Conservation (phyloP, 2,888 invertebrate genomes). For the Anoplius nigerrimus region DNA sequence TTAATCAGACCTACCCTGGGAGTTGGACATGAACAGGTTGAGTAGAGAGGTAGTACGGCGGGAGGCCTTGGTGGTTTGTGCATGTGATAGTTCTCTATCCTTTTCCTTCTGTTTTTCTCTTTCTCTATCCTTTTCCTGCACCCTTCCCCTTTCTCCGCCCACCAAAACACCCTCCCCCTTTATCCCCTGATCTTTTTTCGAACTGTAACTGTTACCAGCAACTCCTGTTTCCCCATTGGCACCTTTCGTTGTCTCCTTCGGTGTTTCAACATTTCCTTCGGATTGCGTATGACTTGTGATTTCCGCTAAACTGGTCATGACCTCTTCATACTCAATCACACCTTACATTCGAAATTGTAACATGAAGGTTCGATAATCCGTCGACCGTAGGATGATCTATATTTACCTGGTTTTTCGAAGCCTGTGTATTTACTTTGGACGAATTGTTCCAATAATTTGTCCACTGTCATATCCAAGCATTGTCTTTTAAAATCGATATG, state of each 20-base stretch:
- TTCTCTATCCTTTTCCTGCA: slow-evolving; percentile 64
- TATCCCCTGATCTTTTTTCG: slow-evolving; percentile 70
- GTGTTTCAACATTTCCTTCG: slow-evolving; percentile 57
- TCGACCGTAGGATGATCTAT: neutral
- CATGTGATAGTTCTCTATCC: slow-evolving; percentile 62
- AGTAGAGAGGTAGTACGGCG: slow-evolving; percentile 95
- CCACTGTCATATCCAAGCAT: slow-evolving; percentile 93
- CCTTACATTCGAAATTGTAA: slow-evolving; percentile 51
- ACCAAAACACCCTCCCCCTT: slow-evolving; percentile 70
- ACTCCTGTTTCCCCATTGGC: slow-evolving; percentile 73
- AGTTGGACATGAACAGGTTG: slow-evolving; percentile 96
- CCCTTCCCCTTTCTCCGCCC: slow-evolving; percentile 65
- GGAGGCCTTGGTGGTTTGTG: slow-evolving; percentile 82
- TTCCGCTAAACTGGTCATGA: slow-evolving; percentile 69
- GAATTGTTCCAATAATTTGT: slow-evolving; percentile 93
- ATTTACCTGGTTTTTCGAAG: slow-evolving; percentile 91
- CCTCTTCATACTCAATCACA: slow-evolving; percentile 72
- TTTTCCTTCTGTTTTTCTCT: slow-evolving; percentile 62
- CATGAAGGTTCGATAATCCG: no score
- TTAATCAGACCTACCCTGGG: slow-evolving; percentile 84
- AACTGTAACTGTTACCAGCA: slow-evolving; percentile 72
- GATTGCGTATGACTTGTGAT: slow-evolving; percentile 64
- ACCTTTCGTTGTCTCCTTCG: slow-evolving; percentile 68
- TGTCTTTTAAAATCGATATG: slow-evolving; percentile 94
- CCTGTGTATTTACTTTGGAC: slow-evolving; percentile 95